Conservation (phyloP, 1,140 invertebrate genomes). For the Delia radicum region DNA sequence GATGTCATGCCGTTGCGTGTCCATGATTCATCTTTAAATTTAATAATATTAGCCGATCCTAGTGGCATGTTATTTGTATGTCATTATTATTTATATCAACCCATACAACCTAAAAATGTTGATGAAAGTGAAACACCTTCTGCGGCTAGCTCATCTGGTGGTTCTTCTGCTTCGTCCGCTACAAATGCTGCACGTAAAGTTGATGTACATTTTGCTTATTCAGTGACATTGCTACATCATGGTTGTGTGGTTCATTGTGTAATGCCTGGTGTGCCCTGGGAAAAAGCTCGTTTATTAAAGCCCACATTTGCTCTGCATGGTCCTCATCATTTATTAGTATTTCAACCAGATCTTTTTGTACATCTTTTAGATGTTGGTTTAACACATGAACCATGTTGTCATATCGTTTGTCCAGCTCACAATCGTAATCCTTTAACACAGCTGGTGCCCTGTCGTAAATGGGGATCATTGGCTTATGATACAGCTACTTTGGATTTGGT, state of each 20-base stretch:
- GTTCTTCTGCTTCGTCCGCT: conserved; percentile 54
- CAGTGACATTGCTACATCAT: conserved; percentile 77
- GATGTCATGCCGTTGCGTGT: conserved; percentile 74
- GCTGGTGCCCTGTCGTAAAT: conserved; percentile 64
- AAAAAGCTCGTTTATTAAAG: conserved; percentile 68
- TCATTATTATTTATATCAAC: conserved; percentile 82
- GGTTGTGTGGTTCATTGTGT: conserved; percentile 80
- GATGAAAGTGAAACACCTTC: conserved; percentile 31
- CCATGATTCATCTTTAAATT: conserved; percentile 77
- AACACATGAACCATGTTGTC: conserved; percentile 77
- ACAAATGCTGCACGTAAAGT: conserved; percentile 59
- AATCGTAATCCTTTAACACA: conserved; percentile 63
- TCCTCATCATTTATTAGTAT: conserved; percentile 74
- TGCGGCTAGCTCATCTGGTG: neutral
- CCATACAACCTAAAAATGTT: conserved; percentile 59
- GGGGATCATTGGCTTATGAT: conserved; percentile 63
- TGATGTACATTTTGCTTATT: conserved; percentile 79
- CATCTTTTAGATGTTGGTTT: conserved; percentile 78
- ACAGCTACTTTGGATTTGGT: conserved; percentile 71
- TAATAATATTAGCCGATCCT: conserved; percentile 73
- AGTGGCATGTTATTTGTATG: conserved; percentile 76
- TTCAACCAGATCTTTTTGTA: conserved; percentile 74
- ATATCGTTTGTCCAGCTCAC: conserved; percentile 67
- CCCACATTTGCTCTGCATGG: conserved; percentile 74
- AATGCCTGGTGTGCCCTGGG: conserved; percentile 76